Evolutionary conservation across 2,113 vertebrate species (phyloP).

Genomic region (Vireo altiloquus): DNA sequence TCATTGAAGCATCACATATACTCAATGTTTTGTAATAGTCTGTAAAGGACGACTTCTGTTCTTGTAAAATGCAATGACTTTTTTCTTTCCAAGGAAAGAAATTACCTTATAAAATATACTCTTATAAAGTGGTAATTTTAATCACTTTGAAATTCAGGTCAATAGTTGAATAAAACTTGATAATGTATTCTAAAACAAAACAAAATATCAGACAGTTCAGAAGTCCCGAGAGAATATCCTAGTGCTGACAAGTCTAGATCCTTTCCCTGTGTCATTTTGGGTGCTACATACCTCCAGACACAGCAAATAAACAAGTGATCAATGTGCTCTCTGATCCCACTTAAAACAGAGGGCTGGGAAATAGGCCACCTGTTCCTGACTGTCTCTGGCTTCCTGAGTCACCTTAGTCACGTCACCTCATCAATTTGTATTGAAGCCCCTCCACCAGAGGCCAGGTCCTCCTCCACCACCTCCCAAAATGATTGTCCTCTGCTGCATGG

Average conservation of each 20-base stretch:
- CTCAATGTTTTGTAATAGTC: background rate
- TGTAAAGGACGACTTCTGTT: background rate
- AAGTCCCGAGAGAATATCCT: background rate
- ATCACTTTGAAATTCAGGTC: background rate
- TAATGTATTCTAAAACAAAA: background rate
- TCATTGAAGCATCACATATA: background rate
- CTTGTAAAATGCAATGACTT: background rate
- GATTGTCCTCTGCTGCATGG: background rate
- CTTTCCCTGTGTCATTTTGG: background rate
- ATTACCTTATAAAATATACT: background rate
- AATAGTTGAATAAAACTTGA: background rate
- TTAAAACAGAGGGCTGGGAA: background rate
- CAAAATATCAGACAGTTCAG: background rate
- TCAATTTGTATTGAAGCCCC: background rate
- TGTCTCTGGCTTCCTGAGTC: background rate
- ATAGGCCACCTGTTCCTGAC: background rate
- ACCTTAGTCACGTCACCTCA: background rate
- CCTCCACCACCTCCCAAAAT: background rate
- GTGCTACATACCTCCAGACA: background rate
- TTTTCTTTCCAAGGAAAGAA: background rate
- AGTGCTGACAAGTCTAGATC: background rate
- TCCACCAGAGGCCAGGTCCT: background rate
- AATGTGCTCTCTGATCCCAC: background rate
- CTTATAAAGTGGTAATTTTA: background rate
- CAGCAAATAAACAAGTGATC: background rate